Evolutionary conservation across 2,113 vertebrate genomes (phyloP).

Genomic region (Platichthys stellatus): DNA sequence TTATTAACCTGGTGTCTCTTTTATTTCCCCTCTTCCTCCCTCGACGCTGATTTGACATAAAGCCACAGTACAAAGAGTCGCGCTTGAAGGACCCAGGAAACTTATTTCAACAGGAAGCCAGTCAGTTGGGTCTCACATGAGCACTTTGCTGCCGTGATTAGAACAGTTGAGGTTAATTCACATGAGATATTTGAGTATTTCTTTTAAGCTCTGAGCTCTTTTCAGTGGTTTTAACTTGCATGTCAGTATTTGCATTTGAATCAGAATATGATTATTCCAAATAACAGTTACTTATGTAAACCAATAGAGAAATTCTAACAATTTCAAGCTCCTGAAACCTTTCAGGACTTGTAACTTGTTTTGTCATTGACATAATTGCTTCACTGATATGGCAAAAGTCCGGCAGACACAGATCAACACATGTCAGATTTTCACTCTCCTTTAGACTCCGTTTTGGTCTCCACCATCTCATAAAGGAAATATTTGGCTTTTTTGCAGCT

Average conservation of each 20-base stretch:
- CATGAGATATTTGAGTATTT: not conserved
- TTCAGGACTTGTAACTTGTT: too few relatives aligned
- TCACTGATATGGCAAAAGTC: too few relatives aligned
- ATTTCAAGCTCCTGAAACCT: not conserved
- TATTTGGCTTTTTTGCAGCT: not conserved
- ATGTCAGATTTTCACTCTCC: too few relatives aligned
- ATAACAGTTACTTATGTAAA: too few relatives aligned
- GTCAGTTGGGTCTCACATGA: not conserved
- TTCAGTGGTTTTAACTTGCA: not conserved
- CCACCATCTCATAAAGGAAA: too few relatives aligned
- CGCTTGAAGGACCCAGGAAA: slow-evolving; percentile 33
- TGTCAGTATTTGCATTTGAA: too few relatives aligned
- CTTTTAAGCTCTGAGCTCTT: too few relatives aligned
- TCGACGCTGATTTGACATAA: slow-evolving; percentile 16
- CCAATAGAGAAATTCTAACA: not conserved
- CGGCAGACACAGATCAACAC: too few relatives aligned
- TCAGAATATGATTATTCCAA: too few relatives aligned
- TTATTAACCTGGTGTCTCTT: slow-evolving; percentile 63
- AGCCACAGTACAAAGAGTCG: slow-evolving; percentile 33
- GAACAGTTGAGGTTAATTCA: not conserved
- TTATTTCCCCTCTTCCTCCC: slow-evolving; percentile 56
- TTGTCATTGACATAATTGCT: too few relatives aligned
- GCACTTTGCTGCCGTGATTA: not conserved
- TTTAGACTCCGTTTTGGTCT: too few relatives aligned
- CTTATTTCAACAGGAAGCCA: not conserved